Base-by-base conservation (phyloP, 2,797 vertebrate genomes). In the Parauchenoglanis punctatus region DNA sequence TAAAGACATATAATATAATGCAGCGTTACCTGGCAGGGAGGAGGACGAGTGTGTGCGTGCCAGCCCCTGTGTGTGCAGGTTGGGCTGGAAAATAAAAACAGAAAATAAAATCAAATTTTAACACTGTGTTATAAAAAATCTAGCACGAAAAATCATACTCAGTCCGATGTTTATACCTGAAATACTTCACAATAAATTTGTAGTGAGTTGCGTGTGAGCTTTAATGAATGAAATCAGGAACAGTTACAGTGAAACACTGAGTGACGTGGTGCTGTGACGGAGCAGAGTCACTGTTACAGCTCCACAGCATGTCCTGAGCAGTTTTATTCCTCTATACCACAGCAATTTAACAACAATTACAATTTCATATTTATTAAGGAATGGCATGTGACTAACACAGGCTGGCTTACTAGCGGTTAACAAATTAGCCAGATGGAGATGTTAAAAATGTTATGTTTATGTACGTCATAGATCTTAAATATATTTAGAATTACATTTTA, bases 41-140 rank as follows among this genome's bases (percentile, higher is more conserved):
- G 95, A 96, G 0, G 94, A 96, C 31, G 95, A 96, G 90, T 95
- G 91, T 88, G 95, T 96, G 49, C 89, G 89, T 0, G 93, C 93
- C 54, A 96, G 91, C 28, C 92, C 93, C 87, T 94, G 94, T 52
- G 93, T 93, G 83, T 94, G 91, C 80, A 94, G 93, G 54, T 95
- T 93, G n/a, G 85, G 93, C 96, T 96, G 92, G 0, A 18, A 65
- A 89, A 85, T 61, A 89, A 75, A 87, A 61, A 75, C 31, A 83
- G 12, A 58, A 13, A 58, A n/a, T 4, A 10, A 23, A 70, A 35
- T n/a, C 17, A 25, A 40, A 28, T 2, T 58, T 10, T 59, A 20
- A 82, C 10, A 54, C n/a, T 58, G 1, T 58, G 1, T 35, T 49
- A 49, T 12, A 49, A 25, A 12, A 25, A 12, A 23, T 59, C 2